Percentiles rank a stretch among this genome's conserved stretches.
These are phyloP conservation scores for Sceloporus tristichus DNA, from an alignment of 2,113 vertebrate genomes.

Conservation along the genomic window DNA sequence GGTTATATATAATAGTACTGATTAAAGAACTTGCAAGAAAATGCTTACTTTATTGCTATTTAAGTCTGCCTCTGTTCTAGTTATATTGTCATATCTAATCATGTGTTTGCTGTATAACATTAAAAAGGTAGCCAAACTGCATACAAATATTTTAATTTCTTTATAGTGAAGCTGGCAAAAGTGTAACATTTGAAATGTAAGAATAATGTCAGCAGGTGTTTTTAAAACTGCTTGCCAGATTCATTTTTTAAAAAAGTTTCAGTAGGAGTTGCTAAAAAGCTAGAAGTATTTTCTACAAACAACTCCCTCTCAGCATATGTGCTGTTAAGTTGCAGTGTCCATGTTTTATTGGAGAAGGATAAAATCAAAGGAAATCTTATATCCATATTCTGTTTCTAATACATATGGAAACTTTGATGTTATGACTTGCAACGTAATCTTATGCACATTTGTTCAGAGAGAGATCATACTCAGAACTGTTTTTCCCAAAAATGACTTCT, in stretches of 20 bases:
- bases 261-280: slow-evolving; percentile 21
- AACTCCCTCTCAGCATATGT: slow-evolving; percentile 28
- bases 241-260: background rate
- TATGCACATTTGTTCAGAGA: too few relatives aligned
- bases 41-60: background rate
- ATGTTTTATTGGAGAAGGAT: background rate
- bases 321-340: background rate
- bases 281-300: slow-evolving; percentile 19
- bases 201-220: slow-evolving; percentile 24
- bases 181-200: slow-evolving; percentile 16
- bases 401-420: background rate
- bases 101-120: slow-evolving; percentile 12
- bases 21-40: background rate
- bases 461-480: too few relatives aligned
- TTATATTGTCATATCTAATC: background rate
- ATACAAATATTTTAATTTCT: slow-evolving; percentile 27
- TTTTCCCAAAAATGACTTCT: too few relatives aligned
- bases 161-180: slow-evolving; percentile 10
- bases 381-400: background rate
- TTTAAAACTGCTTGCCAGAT: slow-evolving; percentile 18
- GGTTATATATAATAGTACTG: background rate
- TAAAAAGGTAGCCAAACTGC: slow-evolving; percentile 2
- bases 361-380: too few relatives aligned
- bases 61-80: background rate
- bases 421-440: too few relatives aligned